Evolutionary conservation across 2,113 vertebrate species (phyloP), one percentile per base, ranked within the genome.

Genomic region (Poeciliopsis turrubarensis): DNA sequence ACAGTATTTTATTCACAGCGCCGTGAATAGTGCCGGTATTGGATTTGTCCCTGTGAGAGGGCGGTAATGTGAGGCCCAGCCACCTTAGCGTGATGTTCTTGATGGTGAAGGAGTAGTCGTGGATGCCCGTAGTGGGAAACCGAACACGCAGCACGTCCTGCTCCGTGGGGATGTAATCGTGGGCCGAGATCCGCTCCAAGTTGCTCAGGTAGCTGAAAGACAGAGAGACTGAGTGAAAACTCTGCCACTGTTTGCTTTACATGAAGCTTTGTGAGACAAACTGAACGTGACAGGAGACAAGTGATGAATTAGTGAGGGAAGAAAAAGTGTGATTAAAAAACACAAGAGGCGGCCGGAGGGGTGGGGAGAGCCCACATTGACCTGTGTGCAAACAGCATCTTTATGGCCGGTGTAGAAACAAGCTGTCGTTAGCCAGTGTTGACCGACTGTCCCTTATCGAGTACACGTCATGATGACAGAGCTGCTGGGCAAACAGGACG

Each of bases 71-170:
- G 68, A 79, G 65, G 44, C 66, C 17, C 1, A n/a, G 64, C 27
- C 84, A 97, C 96, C 97, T 95, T 72, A 98, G 93, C 0, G 92
- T 96, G 80, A 96, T 94, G 72, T 92, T 95, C 75, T 96, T 93
- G 78, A 98, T 90, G 0, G 85, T 94, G 84, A 98, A 97, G 84
- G 96, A 92, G 73, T 97, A 97, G 65, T 97, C 97, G 0, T 96
- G 96, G 87, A 98, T 98, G 84, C 96, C 96, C 0, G 96, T 97
- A 31, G 96, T 98, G 27, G 96, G 96, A 86, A 96, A 95, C 63
- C 97, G 95, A 75, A 96, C 96, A 27, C 96, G 92, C 60, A 98
- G 83, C 78, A 98, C 96, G 0, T 97, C 97, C 90, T 98, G 96
- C 0, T 94, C 94, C 0, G 92, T 95, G n/a, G 97, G 96, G 51